Evolutionary conservation across 2,113 vertebrate genomes (phyloP).

Genomic region (Xiphophorus hellerii): DNA sequence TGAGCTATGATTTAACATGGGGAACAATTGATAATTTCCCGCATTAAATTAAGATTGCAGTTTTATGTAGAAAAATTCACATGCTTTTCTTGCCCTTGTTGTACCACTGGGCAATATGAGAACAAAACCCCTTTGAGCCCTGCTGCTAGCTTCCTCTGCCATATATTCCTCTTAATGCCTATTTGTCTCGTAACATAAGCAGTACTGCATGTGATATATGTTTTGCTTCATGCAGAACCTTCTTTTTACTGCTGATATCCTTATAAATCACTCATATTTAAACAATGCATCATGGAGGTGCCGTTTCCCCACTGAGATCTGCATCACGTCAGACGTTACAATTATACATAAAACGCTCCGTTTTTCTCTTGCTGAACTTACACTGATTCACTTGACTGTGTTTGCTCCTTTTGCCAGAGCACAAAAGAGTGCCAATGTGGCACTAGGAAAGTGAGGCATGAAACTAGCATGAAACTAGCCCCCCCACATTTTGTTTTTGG

Average conservation of each 20-base stretch:
- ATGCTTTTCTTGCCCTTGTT: too few species aligned
- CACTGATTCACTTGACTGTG: background rate
- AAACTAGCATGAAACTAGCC: too few species aligned
- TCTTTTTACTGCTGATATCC: background rate
- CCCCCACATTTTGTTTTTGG: too few species aligned
- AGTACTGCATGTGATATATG: background rate
- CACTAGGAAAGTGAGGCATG: too few species aligned
- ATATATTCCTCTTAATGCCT: background rate
- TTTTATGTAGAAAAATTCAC: too few species aligned
- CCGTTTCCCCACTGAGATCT: slow-evolving; percentile 9
- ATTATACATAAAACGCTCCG: background rate
- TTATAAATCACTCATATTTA: background rate
- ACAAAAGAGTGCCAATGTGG: background rate
- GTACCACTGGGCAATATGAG: too few species aligned
- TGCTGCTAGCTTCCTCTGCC: too few species aligned
- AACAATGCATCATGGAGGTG: background rate
- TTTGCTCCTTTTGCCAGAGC: background rate
- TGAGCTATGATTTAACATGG: background rate
- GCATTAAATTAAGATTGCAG: too few species aligned
- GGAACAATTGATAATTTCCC: too few species aligned
- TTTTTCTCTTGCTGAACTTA: background rate
- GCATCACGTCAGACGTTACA: slow-evolving; percentile 13
- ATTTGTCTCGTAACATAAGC: background rate
- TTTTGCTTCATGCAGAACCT: background rate
- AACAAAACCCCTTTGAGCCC: too few species aligned